A percentile compares a stretch with the other conserved stretches of the same genome.
phyloP scores from a whole-genome alignment of 2,797 vertebrate species.

The Manis javanica region DNA sequence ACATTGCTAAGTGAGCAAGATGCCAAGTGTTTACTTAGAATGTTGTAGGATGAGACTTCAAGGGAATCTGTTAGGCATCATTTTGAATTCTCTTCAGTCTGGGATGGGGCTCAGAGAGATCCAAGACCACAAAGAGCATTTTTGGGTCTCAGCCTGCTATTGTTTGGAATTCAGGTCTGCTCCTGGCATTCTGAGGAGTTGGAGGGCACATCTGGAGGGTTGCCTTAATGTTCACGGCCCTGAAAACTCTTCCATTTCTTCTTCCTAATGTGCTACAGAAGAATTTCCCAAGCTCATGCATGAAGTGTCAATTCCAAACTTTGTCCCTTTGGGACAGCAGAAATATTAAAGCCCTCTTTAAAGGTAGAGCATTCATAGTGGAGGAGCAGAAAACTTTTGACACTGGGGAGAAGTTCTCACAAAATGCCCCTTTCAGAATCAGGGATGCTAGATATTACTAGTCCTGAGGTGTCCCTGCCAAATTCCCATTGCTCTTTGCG shows the following conservation, averaged over 20 bases:
- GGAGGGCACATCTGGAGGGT: conserved; percentile 39
- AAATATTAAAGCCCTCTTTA: not conserved
- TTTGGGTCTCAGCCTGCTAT: conserved; percentile 58
- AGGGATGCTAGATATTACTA: not conserved
- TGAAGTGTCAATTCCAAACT: not conserved
- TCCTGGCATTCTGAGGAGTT: not conserved
- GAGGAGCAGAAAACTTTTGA: not conserved
- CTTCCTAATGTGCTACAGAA: not conserved
- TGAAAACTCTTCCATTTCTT: not conserved
- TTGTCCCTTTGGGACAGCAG: not conserved
- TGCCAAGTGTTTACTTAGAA: not conserved
- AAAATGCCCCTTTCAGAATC: not conserved
- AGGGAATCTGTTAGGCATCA: not conserved
- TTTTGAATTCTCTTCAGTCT: conserved; percentile 42
- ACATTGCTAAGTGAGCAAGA: not conserved
- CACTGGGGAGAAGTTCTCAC: not conserved
- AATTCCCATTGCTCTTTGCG: not conserved
- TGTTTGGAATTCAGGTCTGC: not conserved
- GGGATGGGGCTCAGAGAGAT: not conserved
- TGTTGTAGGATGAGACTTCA: not conserved
- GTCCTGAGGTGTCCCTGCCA: not conserved
- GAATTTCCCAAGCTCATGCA: not conserved
- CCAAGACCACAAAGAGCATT: conserved; percentile 70
- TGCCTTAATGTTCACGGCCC: not conserved
- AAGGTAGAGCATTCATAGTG: not conserved